A percentile compares a stretch with the other conserved stretches of the same genome.
Conservation (phyloP, 2,113 vertebrate species). For the Tonatia bakeri region DNA sequence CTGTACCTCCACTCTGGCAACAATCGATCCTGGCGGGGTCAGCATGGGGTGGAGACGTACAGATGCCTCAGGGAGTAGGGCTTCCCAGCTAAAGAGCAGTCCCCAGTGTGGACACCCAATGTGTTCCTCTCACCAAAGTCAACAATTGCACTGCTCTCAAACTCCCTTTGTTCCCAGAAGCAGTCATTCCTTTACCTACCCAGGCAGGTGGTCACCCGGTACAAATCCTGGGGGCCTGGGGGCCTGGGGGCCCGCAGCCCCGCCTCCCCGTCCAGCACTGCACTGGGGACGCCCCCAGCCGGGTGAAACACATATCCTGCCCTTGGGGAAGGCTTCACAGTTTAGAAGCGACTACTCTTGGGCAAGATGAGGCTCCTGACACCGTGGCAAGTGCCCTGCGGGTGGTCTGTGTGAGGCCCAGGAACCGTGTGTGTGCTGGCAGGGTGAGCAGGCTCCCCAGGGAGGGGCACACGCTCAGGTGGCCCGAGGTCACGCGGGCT, state of each 20-base stretch:
- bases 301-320: neutral
- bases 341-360: neutral
- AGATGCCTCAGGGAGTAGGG: neutral
- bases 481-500: accelerated
- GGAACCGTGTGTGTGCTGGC: neutral
- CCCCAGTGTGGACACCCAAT: neutral
- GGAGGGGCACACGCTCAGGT: neutral
- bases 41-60: neutral
- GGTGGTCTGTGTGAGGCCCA: neutral
- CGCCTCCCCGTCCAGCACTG: neutral
- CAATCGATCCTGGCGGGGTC: neutral
- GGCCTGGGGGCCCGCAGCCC: neutral
- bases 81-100: neutral
- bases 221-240: neutral
- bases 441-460: neutral
- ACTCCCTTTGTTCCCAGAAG: neutral
- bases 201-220: neutral
- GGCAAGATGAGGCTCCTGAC: neutral
- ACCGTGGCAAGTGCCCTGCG: accelerated
- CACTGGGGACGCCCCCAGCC: too few relatives aligned
- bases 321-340: neutral
- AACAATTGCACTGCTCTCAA: neutral
- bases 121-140: neutral
- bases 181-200: neutral
- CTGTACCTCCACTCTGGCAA: neutral